phyloP scores from a whole-genome alignment of 2,797 vertebrate genomes.

The Bradypodion pumilum region DNA sequence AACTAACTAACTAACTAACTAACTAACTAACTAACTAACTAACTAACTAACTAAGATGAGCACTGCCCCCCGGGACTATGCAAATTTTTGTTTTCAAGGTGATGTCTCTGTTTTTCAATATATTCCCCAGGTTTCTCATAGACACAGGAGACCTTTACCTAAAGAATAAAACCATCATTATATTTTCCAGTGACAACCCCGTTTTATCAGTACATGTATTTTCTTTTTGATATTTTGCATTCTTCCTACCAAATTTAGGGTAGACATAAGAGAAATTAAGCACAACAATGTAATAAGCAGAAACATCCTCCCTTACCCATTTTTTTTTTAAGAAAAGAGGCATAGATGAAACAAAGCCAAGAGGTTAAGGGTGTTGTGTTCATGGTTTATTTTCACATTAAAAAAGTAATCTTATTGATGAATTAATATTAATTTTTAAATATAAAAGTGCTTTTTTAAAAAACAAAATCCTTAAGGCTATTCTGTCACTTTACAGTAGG shows the following conservation, averaged over 20 bases:
- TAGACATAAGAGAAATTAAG: neutral
- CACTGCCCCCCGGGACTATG: no score
- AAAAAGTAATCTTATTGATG: constrained; percentile 76
- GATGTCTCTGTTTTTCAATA: no score
- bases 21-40: no score
- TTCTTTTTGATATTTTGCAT: neutral
- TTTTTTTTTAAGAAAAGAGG: constrained; percentile 54
- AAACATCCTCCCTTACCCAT: neutral
- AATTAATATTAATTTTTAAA: constrained; percentile 76
- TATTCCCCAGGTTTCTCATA: no score
- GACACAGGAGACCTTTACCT: no score
- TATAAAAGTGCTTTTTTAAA: constrained; percentile 75
- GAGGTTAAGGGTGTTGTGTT: constrained; percentile 70
- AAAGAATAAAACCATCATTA: neutral
- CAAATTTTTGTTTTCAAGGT: no score
- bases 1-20: no score
- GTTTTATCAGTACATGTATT: neutral
- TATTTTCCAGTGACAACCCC: neutral
- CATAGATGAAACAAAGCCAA: constrained; percentile 61
- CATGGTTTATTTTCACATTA: constrained; percentile 76
- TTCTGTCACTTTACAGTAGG: constrained; percentile 71
- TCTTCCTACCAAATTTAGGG: neutral
- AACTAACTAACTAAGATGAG: no score
- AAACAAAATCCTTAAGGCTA: constrained; percentile 76
- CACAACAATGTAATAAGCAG: neutral